phyloP scores from a whole-genome alignment of 2,888 invertebrate species.

The Rhabditophanes sp. region DNA sequence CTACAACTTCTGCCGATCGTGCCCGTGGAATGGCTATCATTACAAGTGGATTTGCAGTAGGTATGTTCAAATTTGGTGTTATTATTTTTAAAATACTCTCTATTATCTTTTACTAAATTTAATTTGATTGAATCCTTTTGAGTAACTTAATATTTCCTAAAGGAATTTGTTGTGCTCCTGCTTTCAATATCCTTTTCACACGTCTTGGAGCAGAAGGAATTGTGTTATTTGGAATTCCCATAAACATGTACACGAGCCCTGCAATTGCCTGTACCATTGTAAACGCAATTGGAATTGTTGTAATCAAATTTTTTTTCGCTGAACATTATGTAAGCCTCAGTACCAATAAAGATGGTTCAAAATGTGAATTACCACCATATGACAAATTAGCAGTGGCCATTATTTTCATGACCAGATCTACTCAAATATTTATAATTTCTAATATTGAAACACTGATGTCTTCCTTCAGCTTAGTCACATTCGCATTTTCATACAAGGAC shows the following conservation, averaged over 20 bases:
- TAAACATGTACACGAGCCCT: constrained; percentile 22
- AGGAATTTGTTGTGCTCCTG: no score
- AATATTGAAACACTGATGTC: no score
- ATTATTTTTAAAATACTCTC: no score
- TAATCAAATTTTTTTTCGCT: constrained; percentile 15
- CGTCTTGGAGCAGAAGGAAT: constrained; percentile 17
- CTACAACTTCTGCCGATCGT: constrained; percentile 18
- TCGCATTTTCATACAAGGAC: no score
- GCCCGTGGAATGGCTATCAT: constrained; percentile 18
- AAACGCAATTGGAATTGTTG: constrained; percentile 12
- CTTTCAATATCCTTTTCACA: constrained; percentile 21
- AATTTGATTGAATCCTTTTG: no score
- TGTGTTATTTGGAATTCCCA: constrained; percentile 9
- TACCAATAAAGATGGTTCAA: constrained; percentile 3
- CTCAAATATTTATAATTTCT: no score
- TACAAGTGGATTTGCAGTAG: constrained; percentile 23
- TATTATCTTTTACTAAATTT: no score
- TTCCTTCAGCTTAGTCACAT: no score
- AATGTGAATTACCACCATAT: constrained; percentile 9
- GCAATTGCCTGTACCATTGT: constrained; percentile 13
- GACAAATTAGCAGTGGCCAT: constrained; percentile 11
- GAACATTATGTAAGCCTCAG: constrained; percentile 14
- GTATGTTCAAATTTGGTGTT: no score
- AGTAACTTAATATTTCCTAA: no score
- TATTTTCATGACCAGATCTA: no score